Base-by-base conservation (phyloP, 2,797 vertebrate genomes). In the Gadopsis marmoratus region DNA sequence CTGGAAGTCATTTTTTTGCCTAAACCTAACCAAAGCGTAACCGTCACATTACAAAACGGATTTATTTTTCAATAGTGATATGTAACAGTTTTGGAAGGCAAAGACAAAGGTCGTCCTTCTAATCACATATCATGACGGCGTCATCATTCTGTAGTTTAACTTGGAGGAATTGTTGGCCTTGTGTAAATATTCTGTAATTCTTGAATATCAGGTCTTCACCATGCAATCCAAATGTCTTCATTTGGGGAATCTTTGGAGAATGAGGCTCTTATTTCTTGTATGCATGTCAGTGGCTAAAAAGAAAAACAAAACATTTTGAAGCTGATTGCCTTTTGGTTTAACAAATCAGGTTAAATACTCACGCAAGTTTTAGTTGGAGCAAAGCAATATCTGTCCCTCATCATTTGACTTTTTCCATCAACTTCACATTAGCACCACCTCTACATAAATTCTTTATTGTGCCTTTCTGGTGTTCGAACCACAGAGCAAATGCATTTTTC, bases 401-500 rank as follows among this genome's bases (percentile, higher is more conserved):
- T 5, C 10, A 14, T 66, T 67, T 50, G n/a, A 56, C 19, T 58
- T n/a, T 43, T 37, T 37, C 33, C 23, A 56, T 68, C 48, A 61
- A 60, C 43, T 71, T 60, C 72, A 17, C 5, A 51, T 31, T 71
- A 43, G n/a, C 47, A 74, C 50, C 31, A 61, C 43, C 16, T 69
- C 12, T 14, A 39, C 26, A 26, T 83, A 31, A 7, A 47, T 39
- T 47, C 74, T 72, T 73, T 61, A 21, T 48, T 60, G n/a, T 4
- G 4, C 37, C n/a, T 59, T 73, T 75, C 77, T 87, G 77, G 65
- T 73, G 72, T 72, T 76, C 2, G 19, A 70, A 71, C 56, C 56
- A 79, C 29, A 31, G 12, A 75, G 39, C 33, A 81, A 85, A 88
- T 79, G 71, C 68, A 79, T 86, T 87, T 78, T 79, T 76, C 76